phyloP scores from a whole-genome alignment of 2,888 invertebrate genomes.

The Mesochorus sp. region DNA sequence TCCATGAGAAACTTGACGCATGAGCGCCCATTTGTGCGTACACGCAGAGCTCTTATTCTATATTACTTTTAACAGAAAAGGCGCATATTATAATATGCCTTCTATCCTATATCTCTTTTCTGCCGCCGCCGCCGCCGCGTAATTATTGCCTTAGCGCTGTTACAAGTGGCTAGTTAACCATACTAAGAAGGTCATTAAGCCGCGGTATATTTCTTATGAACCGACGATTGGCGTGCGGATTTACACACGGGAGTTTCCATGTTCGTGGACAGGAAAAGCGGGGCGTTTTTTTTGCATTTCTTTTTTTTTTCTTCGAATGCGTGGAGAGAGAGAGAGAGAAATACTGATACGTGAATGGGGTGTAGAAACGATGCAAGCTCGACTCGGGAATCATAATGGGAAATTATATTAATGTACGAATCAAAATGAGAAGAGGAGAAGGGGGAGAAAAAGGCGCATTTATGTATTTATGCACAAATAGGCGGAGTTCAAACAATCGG shows the following conservation, averaged over 20 bases:
- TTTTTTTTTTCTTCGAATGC: no score
- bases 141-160: constrained; percentile 78
- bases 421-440: background rate
- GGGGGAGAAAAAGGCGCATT: background rate
- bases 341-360: background rate
- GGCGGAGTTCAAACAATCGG: constrained; percentile 32
- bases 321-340: no score
- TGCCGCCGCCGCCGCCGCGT: no score
- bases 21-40: constrained; percentile 77
- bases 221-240: constrained; percentile 68
- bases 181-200: constrained; percentile 79
- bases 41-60: constrained; percentile 68
- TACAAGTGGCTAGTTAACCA: constrained; percentile 78
- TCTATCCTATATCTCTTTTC: constrained; percentile 49
- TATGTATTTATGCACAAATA: background rate
- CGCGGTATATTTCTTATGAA: constrained; percentile 71
- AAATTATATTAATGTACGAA: constrained; percentile 6
- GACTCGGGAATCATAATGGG: constrained; percentile 11
- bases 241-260: constrained; percentile 51
- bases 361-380: background rate
- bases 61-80: constrained; percentile 54
- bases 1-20: constrained; percentile 78
- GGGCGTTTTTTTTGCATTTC: constrained; percentile 58
- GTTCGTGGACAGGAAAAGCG: constrained; percentile 64
- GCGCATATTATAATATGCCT: constrained; percentile 55